phyloP scores from a whole-genome alignment of 2,797 vertebrate genomes.

The Gymnothorax reevesii region DNA sequence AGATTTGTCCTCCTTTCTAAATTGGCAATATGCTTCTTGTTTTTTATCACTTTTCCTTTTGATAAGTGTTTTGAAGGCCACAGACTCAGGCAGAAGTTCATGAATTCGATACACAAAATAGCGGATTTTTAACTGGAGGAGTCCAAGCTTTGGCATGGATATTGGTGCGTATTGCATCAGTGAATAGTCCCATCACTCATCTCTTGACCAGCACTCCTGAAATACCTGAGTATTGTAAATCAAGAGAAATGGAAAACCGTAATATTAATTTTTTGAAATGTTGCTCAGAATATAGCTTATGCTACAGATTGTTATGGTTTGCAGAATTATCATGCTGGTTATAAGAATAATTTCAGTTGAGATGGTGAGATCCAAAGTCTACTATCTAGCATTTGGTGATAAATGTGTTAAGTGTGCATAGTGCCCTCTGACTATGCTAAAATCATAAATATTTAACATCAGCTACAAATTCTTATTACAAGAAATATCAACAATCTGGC shows the following conservation, averaged over 20 bases:
- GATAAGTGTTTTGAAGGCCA: not conserved
- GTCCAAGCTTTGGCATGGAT: not conserved
- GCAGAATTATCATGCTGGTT: too few relatives aligned
- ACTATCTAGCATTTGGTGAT: too few relatives aligned
- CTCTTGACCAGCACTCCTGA: not conserved
- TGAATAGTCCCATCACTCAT: not conserved
- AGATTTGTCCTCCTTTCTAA: not conserved
- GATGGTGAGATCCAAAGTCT: too few relatives aligned
- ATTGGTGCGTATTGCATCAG: not conserved
- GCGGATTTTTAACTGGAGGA: not conserved
- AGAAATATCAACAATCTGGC: too few relatives aligned
- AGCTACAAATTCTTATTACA: too few relatives aligned
- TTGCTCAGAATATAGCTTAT: not conserved
- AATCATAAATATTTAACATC: too few relatives aligned
- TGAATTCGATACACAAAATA: not conserved
- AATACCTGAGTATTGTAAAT: not conserved
- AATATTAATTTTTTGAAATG: conserved; percentile 5
- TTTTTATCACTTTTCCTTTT: not conserved
- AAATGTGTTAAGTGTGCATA: too few relatives aligned
- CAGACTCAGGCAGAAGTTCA: not conserved
- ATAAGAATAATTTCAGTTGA: too few relatives aligned
- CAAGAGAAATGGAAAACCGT: not conserved
- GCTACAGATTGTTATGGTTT: not conserved
- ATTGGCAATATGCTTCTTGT: not conserved
- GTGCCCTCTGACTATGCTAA: too few relatives aligned